These are phyloP conservation scores for Caenorhabditis panamensis DNA, from an alignment of 2,888 invertebrate species.

Conservation along the genomic window DNA sequence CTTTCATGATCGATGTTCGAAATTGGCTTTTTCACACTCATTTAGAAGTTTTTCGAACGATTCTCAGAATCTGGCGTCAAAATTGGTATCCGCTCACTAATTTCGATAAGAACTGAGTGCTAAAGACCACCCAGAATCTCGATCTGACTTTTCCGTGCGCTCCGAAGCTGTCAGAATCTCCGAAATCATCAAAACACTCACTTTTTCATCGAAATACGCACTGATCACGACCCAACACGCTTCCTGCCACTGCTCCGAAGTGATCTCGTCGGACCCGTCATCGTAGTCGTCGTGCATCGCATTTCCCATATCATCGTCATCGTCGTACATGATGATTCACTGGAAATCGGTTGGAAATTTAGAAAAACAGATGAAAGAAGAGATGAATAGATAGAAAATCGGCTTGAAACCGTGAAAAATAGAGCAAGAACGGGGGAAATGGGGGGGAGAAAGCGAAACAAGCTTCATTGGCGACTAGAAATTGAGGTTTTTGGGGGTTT, in stretches of 20 bases:
- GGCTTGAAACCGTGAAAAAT: constrained; percentile 15
- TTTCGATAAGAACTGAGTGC: too few relatives aligned
- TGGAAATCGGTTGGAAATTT: not conserved
- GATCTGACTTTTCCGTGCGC: too few relatives aligned
- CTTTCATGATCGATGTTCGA: too few relatives aligned
- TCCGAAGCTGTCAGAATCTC: too few relatives aligned
- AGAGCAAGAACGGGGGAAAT: not conserved
- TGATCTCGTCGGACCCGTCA: constrained; percentile 89
- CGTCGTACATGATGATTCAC: constrained; percentile 63
- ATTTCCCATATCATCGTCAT: constrained; percentile 64
- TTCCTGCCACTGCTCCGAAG: constrained; percentile 92
- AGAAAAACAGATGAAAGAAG: not conserved
- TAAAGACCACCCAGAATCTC: too few relatives aligned
- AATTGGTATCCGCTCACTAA: too few relatives aligned
- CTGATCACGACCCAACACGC: constrained; percentile 99
- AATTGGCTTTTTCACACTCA: too few relatives aligned
- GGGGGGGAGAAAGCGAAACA: constrained; percentile 3
- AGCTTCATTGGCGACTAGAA: constrained; percentile 21
- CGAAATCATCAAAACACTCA: not conserved
- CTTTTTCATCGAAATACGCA: constrained; percentile 98
- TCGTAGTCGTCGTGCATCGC: constrained; percentile 55
- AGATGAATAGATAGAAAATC: constrained; percentile 4
- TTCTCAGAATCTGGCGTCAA: too few relatives aligned
- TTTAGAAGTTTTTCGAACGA: too few relatives aligned
- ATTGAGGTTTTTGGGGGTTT: not conserved